Base-by-base conservation (phyloP, 2,797 vertebrate species). In the Oreochromis mossambicus region DNA sequence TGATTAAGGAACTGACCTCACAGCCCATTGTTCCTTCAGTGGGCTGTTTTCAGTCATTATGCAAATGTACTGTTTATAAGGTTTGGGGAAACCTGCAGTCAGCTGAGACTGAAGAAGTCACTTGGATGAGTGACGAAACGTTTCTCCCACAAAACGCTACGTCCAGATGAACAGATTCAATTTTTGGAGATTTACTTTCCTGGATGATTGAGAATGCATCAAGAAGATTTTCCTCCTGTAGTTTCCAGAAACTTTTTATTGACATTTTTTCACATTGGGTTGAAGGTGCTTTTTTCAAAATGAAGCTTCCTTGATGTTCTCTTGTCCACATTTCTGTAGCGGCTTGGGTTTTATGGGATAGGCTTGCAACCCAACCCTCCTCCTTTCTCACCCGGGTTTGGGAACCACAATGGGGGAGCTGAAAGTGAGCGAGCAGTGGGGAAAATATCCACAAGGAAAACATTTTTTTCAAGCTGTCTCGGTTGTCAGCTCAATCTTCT, bases 401-500 rank as follows among this genome's bases (percentile, higher is more conserved):
- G 19, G 32, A 63, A 63, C 32, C 17, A 36, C 0, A 32, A 63
- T 1, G 19, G 58, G 17, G 58, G 58, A 36, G 58, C 14, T 46
- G 21, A 46, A 70, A 70, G 38, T 5, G 38, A 70, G 66, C 3
- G 17, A 36, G 17, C 10, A 43, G 8, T 26, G 2, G 8, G 38
- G 1, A 43, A 41, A 17, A 4, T 43, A 51, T 24, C n/a, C 6
- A 10, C 66, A 70, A 15, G 66, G 5, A 70, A 70, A 46, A 43
- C 0, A 7, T 70, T 15, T 24, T 70, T 43, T 12, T 41, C 5
- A 43, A 46, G 0, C 41, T 46, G 32, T 73, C 24, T 48, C 66
- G 29, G 24, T 48, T 26, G 38, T 70, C 24, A 73, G 15, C 68
- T 73, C 41, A 29, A 11, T 63, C 32, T 63, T 1, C 32, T 63